Conservation (phyloP, 2,797 vertebrate genomes). For the Notolepis coatsorum region DNA sequence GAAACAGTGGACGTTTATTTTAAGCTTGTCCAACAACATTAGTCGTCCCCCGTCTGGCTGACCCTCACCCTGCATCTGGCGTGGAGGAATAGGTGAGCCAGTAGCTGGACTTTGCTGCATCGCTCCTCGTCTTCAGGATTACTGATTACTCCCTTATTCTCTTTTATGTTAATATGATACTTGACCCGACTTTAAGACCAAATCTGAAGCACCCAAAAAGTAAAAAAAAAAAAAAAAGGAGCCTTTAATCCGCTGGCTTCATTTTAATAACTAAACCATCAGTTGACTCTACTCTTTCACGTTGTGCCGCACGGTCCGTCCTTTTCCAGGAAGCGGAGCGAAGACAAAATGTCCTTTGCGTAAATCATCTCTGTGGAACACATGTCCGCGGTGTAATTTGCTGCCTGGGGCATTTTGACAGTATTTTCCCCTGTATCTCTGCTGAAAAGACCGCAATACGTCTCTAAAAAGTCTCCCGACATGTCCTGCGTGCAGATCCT, state of each 20-base stretch:
- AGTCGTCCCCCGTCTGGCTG: constrained; percentile 31
- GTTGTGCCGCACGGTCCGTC: constrained; percentile 35
- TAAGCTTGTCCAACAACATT: constrained; percentile 43
- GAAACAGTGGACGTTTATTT: too few species aligned
- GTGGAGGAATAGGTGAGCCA: constrained; percentile 53
- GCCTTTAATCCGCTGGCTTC: constrained; percentile 47
- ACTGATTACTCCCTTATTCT: constrained; percentile 77
- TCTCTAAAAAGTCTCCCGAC: constrained; percentile 33
- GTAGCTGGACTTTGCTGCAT: constrained; percentile 82
- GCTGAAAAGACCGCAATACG: constrained; percentile 30
- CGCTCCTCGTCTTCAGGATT: constrained; percentile 67
- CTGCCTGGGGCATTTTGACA: constrained; percentile 61
- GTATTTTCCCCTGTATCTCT: constrained; percentile 25
- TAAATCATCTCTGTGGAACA: constrained; percentile 81
- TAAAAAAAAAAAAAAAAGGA: constrained; percentile 33
- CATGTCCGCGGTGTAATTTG: constrained; percentile 80
- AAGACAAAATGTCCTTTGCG: constrained; percentile 71
- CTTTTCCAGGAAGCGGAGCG: constrained; percentile 51
- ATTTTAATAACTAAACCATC: constrained; percentile 70
- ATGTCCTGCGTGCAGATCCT: constrained; percentile 90
- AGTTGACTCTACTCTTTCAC: constrained; percentile 52
- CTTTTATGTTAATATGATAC: constrained; percentile 84
- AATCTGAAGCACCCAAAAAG: constrained; percentile 21
- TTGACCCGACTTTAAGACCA: constrained; percentile 38
- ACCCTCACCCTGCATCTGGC: constrained; percentile 35